phyloP scores from a whole-genome alignment of 2,113 vertebrate genomes.

The Centrocercus urophasianus region DNA sequence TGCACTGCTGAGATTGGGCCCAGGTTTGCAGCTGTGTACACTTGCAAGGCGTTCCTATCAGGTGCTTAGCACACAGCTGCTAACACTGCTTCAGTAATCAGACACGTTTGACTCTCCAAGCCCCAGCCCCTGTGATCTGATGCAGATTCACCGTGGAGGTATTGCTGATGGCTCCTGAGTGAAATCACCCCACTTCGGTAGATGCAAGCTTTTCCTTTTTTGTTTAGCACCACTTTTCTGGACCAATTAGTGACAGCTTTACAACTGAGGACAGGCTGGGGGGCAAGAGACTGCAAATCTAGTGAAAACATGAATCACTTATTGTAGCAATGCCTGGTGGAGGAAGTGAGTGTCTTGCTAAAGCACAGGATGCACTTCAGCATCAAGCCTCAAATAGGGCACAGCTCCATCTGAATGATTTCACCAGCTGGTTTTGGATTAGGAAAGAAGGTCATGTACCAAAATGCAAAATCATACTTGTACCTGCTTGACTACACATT shows the following conservation, averaged over 20 bases:
- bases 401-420: background rate
- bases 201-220: background rate
- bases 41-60: background rate
- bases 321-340: background rate
- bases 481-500: background rate
- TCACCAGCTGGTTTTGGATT: background rate
- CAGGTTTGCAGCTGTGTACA: background rate
- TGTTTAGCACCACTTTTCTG: background rate
- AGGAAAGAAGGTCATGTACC: background rate
- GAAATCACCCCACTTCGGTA: background rate
- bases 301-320: slow-evolving; percentile 8
- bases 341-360: background rate
- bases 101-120: slow-evolving; percentile 2
- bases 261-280: background rate
- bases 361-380: background rate
- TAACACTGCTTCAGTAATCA: slow-evolving; percentile 44
- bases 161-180: background rate
- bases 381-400: background rate
- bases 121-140: slow-evolving; percentile 1
- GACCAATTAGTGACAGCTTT: background rate
- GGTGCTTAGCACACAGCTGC: slow-evolving; percentile 18
- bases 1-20: background rate
- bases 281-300: background rate
- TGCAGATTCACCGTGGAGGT: background rate
- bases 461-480: background rate